A percentile compares a stretch with the other conserved stretches of the same genome.
These are phyloP conservation scores for Leucoptera coffeella DNA, from an alignment of 2,888 invertebrate genomes.

Conservation along the genomic window DNA sequence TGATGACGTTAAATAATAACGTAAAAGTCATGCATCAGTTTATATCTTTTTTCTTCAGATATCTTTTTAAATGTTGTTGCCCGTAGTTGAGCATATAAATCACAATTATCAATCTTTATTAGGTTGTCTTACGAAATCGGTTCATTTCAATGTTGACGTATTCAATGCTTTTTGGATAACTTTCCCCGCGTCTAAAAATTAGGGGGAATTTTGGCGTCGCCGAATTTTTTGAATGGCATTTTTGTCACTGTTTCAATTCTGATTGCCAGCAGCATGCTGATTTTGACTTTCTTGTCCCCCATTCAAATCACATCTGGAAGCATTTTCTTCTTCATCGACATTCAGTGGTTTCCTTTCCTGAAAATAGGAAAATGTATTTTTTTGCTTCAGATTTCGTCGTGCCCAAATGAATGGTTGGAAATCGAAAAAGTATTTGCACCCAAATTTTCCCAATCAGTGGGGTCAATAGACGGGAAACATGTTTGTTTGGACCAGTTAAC, in stretches of 20 bases:
- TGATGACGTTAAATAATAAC: slow-evolving; percentile 5
- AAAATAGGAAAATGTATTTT: slow-evolving; percentile 5
- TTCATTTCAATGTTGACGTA: slow-evolving; percentile 7
- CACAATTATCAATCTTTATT: slow-evolving; percentile 7
- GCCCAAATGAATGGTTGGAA: slow-evolving; percentile 5
- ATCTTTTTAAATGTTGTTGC: slow-evolving; percentile 5
- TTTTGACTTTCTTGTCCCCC: slow-evolving; percentile 3
- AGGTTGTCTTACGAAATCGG: slow-evolving; percentile 2
- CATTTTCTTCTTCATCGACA: slow-evolving; percentile 2
- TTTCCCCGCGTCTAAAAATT: slow-evolving; percentile 7
- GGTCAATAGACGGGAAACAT: slow-evolving; percentile 7
- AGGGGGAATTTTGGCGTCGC: slow-evolving; percentile 4
- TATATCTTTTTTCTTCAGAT: slow-evolving; percentile 4
- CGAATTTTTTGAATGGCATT: slow-evolving; percentile 6
- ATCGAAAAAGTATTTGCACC: slow-evolving; percentile 6
- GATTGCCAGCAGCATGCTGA: slow-evolving; percentile 4
- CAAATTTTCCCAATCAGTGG: slow-evolving; percentile 3
- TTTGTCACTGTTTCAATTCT: slow-evolving; percentile 6
- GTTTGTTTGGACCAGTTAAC: slow-evolving; percentile 10
- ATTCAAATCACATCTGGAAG: background rate
- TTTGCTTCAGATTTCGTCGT: slow-evolving; percentile 5
- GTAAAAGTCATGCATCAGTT: slow-evolving; percentile 5
- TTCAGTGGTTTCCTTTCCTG: slow-evolving; percentile 4
- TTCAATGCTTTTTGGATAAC: slow-evolving; percentile 7
- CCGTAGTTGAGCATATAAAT: slow-evolving; percentile 4